Evolutionary conservation across 2,888 invertebrate genomes (phyloP), one percentile per base, ranked within the genome.

Genomic region (Diogma glabrata): DNA sequence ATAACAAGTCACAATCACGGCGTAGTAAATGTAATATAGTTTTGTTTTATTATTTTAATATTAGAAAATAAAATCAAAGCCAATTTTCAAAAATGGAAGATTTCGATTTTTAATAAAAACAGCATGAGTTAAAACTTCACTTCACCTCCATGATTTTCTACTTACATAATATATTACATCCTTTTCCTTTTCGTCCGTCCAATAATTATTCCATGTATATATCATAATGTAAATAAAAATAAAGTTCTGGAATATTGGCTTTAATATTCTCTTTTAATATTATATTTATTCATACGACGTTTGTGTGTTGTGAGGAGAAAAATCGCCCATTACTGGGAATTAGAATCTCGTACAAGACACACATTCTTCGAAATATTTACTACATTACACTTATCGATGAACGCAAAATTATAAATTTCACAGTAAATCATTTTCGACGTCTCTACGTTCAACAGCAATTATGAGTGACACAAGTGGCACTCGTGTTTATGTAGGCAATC

Each of bases 401-500:
- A 46, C 46, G 24, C 23, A 9, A 26, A 24, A 46, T 20, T 48
- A 30, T 48, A 48, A 48, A 33, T 48, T 48, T 33, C 48, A 48
- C 48, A 48, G 48, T 48, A 48, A 48, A 30, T 9, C 6, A 30
- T 48, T 33, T 30, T 6, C 48, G 48, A 47, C 30, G n/a, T n/a
- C 30, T n/a, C n/a, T 30, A 30, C 30, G n/a, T n/a, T 30, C 30
- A 10, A 30, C 30, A n/a, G 26, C 14, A 14, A 49, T 47, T 56
- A 70, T 70, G 69, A 59, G 65, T 56, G 69, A 69, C 58, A 50
- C 52, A 51, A 68, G 74, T 61, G 76, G 84, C 63, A 87, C 88
- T 60, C 80, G 90, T 67, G 88, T 91, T 59, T 91, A 89, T 72
- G 90, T 91, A 64, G 92, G 92, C 61, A 91, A 90, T 64, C 78